A percentile compares a stretch with the other conserved stretches of the same genome.
Conservation (phyloP, 2,113 vertebrate genomes). For the Glaucidium brasilianum region DNA sequence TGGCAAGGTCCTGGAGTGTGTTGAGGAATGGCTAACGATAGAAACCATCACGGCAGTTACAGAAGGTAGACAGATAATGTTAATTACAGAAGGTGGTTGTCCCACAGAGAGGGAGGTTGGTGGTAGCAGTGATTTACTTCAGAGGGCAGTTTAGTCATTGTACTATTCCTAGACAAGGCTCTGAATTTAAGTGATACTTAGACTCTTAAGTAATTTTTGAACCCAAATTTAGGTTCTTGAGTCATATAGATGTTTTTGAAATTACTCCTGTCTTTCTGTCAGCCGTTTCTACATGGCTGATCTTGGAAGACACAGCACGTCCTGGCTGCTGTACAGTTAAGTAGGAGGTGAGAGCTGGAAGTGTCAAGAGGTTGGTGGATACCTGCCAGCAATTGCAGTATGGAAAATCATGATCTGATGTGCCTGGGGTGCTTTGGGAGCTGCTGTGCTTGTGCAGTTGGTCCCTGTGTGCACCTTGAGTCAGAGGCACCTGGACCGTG, state of each 20-base stretch:
- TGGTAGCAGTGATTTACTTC: constrained; percentile 31
- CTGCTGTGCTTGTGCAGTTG: not conserved
- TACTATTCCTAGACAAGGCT: constrained; percentile 16
- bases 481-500: not conserved
- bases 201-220: not conserved
- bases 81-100: not conserved
- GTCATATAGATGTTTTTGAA: not conserved
- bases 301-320: not conserved
- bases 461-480: not conserved
- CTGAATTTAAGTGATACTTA: constrained; percentile 12
- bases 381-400: not conserved
- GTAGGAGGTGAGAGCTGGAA: not conserved
- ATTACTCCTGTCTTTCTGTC: constrained; percentile 13
- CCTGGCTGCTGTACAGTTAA: not conserved
- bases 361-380: constrained; percentile 10
- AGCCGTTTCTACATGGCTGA: not conserved
- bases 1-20: not conserved
- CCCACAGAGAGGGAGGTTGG: not conserved
- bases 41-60: not conserved
- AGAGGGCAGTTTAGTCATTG: constrained; percentile 17
- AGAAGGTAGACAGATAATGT: not conserved
- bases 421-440: not conserved
- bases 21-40: not conserved
- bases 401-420: not conserved
- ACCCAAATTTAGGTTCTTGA: constrained; percentile 28